Evolutionary conservation across 2,113 vertebrate species (phyloP).

Genomic region (Actenoides lindsayi): DNA sequence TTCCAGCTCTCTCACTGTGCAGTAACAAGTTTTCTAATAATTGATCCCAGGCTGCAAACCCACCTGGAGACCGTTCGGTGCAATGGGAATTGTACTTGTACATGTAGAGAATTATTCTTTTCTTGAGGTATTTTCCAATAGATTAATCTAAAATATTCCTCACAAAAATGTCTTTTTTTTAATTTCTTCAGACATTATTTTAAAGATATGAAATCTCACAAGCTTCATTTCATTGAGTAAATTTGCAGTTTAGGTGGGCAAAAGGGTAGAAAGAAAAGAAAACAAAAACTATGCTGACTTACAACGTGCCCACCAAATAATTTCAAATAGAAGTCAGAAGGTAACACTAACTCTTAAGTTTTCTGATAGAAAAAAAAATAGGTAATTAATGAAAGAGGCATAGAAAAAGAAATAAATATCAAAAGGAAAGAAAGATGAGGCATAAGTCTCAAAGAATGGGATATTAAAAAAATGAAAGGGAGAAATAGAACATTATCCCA

Average conservation of each 20-base stretch:
- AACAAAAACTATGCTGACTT: not conserved
- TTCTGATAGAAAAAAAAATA: not conserved
- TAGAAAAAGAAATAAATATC: not conserved
- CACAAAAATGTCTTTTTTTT: not conserved
- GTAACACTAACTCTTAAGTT: not conserved
- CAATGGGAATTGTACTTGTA: not conserved
- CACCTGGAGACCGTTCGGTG: not conserved
- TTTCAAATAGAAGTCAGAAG: not conserved
- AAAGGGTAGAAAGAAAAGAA: not conserved
- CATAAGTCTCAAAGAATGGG: not conserved
- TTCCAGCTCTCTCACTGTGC: not conserved
- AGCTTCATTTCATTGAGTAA: not conserved
- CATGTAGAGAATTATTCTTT: not conserved
- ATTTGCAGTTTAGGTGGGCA: not conserved
- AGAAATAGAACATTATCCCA: not conserved
- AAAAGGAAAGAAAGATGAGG: not conserved
- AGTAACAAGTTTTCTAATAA: not conserved
- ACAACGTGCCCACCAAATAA: not conserved
- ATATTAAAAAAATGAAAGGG: not conserved
- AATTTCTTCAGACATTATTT: not conserved
- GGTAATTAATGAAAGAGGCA: not conserved
- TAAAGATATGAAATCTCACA: not conserved
- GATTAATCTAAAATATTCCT: not conserved
- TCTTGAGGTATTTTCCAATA: not conserved
- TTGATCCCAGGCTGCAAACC: not conserved